Evolutionary conservation across 2,113 vertebrate species (phyloP).

Genomic region (Entelurus aequoreus): DNA sequence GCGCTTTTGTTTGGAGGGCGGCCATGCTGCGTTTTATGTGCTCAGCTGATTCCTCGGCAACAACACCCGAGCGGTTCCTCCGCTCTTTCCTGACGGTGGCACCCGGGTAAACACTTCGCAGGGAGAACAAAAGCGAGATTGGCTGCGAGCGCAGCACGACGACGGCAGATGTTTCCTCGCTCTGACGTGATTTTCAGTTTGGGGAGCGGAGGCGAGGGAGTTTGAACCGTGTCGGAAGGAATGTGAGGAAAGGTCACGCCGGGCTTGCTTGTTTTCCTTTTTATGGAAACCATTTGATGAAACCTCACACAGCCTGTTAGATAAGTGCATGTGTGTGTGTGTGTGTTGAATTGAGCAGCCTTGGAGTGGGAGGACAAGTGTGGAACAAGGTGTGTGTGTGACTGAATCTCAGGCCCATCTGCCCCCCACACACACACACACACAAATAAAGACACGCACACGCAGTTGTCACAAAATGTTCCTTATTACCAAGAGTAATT

Average conservation of each 20-base stretch:
- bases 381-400: conserved; percentile 27
- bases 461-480: conserved; percentile 2
- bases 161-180: no score
- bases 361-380: conserved; percentile 51
- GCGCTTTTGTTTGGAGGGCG: no score
- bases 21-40: no score
- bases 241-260: no score
- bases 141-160: no score
- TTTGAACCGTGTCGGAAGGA: no score
- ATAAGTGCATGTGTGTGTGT: conserved; percentile 5
- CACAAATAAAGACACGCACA: conserved; percentile 1
- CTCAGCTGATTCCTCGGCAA: not conserved
- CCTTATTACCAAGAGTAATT: not conserved
- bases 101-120: no score
- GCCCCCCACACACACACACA: not conserved
- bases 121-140: no score
- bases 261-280: not conserved
- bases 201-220: no score
- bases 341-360: conserved; percentile 43
- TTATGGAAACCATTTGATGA: not conserved
- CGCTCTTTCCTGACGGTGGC: no score
- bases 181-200: no score
- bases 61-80: no score
- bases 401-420: conserved; percentile 4
- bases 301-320: not conserved